Base-by-base conservation (phyloP, 2,113 vertebrate species). In the Labeo rohita region DNA sequence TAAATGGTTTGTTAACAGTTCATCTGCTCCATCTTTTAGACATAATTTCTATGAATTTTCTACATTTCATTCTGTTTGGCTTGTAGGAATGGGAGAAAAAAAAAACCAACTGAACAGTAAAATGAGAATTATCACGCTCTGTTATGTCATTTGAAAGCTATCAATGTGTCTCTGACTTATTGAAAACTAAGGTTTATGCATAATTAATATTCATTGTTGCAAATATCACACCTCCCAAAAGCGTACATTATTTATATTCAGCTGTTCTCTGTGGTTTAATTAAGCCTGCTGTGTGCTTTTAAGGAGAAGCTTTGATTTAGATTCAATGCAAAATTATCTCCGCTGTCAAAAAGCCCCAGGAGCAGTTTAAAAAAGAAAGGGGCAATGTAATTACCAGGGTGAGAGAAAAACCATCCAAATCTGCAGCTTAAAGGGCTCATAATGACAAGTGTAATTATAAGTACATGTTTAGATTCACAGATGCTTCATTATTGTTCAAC, bases 391-490 rank as follows among this genome's bases (percentile, higher is more conserved):
- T 78, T 43, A 61, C 36, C 36, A 13, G 54, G 18, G 76, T n/a
- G 15, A 78, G 50, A 59, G 34, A 54, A 39, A 39, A 56, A 21
- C 16, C 68, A 45, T 45, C 39, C 54, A 80, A 43, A 80, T 61
- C 77, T 63, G 21, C 6, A 3, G 16, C 34, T 54, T 59, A 59
- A 79, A 59, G 54, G 2, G 6, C 21, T 80, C 54, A 23, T 23
- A 61, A 45, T 80, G 77, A 80, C 36, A 23, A 8, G 36, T 80
- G 77, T 63, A 45, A 80, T 61, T 63, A 80, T 63, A 47, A 80
- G 6, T 45, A 6, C 34, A 78, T 80, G 77, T 80, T 80, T 63
- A 16, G 18, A 80, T 45, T 43, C 6, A 1, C 77, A 61, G 56
- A 56, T 79, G 54, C 36, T 79, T 43, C 18, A n/a, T 23, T 61